Evolutionary conservation across 2,888 invertebrate species (phyloP).

Genomic region (Timema cristinae): DNA sequence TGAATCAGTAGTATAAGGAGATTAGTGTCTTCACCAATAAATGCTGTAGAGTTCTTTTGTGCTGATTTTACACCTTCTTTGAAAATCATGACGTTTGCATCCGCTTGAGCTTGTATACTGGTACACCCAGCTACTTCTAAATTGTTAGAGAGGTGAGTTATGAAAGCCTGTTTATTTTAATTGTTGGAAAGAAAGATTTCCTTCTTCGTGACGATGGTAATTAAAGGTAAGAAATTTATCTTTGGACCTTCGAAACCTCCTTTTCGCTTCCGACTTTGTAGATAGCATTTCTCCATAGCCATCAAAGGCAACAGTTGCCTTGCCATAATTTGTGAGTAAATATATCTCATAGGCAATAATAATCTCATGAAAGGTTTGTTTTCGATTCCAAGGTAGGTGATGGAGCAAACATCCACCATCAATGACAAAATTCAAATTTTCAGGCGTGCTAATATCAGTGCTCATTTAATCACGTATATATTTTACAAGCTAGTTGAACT

Average conservation of each 20-base stretch:
- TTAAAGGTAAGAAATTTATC: conserved; percentile 5
- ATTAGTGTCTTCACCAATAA: conserved; percentile 7
- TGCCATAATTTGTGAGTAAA: background rate
- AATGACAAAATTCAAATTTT: background rate
- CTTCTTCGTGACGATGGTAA: background rate
- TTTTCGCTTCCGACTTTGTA: background rate
- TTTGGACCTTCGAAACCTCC: conserved; percentile 7
- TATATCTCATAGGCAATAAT: background rate
- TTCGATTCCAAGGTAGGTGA: conserved; percentile 7
- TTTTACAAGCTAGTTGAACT: background rate
- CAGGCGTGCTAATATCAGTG: conserved; percentile 5
- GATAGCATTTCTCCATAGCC: background rate
- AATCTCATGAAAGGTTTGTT: background rate
- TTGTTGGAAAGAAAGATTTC: background rate
- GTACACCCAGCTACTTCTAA: conserved; percentile 11
- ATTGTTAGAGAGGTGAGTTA: background rate
- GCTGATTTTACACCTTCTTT: conserved; percentile 8
- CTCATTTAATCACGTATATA: background rate
- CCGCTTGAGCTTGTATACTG: background rate
- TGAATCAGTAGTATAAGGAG: background rate
- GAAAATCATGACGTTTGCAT: conserved; percentile 9
- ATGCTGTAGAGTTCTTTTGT: background rate
- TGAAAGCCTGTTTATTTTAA: background rate
- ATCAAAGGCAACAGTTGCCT: background rate
- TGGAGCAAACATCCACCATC: conserved; percentile 3